Base-by-base conservation (phyloP, 92 coral and sea anemone species). In the Metridium senile region DNA sequence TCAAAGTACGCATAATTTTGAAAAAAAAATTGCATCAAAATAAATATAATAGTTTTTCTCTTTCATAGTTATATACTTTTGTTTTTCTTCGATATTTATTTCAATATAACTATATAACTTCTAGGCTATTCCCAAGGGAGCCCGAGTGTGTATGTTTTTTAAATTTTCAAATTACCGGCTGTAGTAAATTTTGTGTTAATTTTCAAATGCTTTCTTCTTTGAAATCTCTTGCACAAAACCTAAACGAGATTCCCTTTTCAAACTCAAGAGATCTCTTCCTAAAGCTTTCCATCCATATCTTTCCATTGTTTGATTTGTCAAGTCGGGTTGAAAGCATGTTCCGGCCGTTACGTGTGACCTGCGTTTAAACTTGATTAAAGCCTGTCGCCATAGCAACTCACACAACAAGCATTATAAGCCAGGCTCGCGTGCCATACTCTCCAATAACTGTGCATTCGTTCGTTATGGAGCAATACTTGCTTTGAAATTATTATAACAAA, bases 381-480 rank as follows among this genome's bases (percentile, higher is more conserved):
- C 58, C 47, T 19, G 75, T 70, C 47, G 23, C 82, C 87, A 69
- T 76, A 57, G 45, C 84, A 72, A 86, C 90, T 13, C 31, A 0
- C 23, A 70, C 65, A 86, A 82, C 83, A 86, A 72, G 66, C 49
- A 69, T 22, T 52, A 39, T 39, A 39, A 39, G 58, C 61, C 45
- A 70, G n/a, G 76, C 51, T 72, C 76, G 76, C 76, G 76, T 72
- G 76, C 30, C 65, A 22, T 30, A 26, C 22, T 17, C 46, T 27
- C 61, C 39, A 72, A 72, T 72, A 72, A 72, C 76, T 59, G 76
- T 72, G 51, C 76, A 54, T 72, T 31, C 61, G 46, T 54, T 54
- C 59, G 59, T 49, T 29, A 35, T 52, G 45, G 18, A 9, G 25
- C 23, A 54, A 54, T 9, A 28, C 76, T 59, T 11, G 66, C 66